Conservation (phyloP, 2,113 vertebrate genomes). For the Hepsetus odoe region DNA sequence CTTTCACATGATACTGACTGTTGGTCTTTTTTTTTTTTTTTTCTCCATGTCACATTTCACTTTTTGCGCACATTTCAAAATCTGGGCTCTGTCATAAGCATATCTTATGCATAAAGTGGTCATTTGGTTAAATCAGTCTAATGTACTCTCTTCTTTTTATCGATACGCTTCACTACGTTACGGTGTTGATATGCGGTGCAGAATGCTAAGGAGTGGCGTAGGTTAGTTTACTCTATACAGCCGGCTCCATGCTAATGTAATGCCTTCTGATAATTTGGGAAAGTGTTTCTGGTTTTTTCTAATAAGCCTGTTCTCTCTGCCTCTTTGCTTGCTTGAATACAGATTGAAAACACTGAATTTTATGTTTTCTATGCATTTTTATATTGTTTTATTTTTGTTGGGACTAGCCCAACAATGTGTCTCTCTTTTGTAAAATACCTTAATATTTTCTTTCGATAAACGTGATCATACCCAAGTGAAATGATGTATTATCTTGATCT, state of each 20-base stretch:
- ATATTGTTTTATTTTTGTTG: constrained; percentile 28
- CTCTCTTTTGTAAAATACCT: background rate
- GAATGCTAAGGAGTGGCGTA: background rate
- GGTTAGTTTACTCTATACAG: constrained; percentile 15
- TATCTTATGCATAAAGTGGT: background rate
- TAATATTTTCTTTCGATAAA: background rate
- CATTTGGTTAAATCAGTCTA: background rate
- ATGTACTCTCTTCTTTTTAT: background rate
- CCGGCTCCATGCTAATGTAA: constrained; percentile 18
- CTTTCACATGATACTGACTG: background rate
- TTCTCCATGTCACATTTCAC: constrained; percentile 3
- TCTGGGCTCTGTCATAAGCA: background rate
- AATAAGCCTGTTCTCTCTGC: background rate
- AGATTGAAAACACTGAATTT: constrained; percentile 50
- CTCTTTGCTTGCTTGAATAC: constrained; percentile 6
- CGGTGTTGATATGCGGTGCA: background rate
- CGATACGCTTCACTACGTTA: background rate
- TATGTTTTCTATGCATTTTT: constrained; percentile 5
- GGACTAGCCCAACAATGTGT: background rate
- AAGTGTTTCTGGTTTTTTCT: background rate
- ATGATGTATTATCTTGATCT: background rate
- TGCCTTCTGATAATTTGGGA: background rate
- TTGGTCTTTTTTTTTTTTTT: background rate
- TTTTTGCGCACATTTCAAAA: constrained; percentile 11
- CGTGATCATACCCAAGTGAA: background rate